These are phyloP conservation scores for Mobula birostris DNA, from an alignment of 2,113 vertebrate genomes.

Conservation along the genomic window DNA sequence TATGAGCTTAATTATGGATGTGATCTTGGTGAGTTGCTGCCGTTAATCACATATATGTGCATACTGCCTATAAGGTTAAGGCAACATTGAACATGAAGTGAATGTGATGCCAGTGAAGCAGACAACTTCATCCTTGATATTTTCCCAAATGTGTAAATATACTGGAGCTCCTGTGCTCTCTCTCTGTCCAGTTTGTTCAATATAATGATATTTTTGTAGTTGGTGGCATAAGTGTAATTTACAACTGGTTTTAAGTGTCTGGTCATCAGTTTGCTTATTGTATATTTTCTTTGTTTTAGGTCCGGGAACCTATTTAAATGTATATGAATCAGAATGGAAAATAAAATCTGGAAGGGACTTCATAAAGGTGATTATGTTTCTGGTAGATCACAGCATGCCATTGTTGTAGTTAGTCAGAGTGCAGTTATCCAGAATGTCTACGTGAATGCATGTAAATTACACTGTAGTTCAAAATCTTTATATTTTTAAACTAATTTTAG, in stretches of 20 bases:
- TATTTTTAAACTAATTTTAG: not conserved
- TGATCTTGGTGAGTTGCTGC: too few species aligned
- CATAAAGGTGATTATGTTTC: conserved; percentile 38
- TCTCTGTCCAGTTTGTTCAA: too few species aligned
- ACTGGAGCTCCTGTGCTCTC: too few species aligned
- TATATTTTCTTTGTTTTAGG: conserved; percentile 34
- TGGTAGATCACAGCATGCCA: not conserved
- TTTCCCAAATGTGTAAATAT: too few species aligned
- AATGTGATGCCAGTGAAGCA: too few species aligned
- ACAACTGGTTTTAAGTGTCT: not conserved
- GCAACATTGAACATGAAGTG: too few species aligned
- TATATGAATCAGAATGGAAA: conserved; percentile 40
- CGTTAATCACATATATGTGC: too few species aligned
- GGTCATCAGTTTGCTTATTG: not conserved
- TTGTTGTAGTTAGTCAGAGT: not conserved
- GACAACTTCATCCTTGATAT: too few species aligned
- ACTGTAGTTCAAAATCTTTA: too few species aligned
- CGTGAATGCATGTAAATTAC: not conserved
- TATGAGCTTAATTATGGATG: too few species aligned
- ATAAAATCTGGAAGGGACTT: conserved; percentile 39
- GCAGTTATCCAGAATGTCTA: not conserved
- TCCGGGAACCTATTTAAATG: conserved; percentile 38
- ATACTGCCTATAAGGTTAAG: too few species aligned
- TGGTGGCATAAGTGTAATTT: not conserved
- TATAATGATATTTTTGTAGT: too few species aligned